Conservation (phyloP, 2,888 invertebrate species). For the Vannuccia rotundouncinata region DNA sequence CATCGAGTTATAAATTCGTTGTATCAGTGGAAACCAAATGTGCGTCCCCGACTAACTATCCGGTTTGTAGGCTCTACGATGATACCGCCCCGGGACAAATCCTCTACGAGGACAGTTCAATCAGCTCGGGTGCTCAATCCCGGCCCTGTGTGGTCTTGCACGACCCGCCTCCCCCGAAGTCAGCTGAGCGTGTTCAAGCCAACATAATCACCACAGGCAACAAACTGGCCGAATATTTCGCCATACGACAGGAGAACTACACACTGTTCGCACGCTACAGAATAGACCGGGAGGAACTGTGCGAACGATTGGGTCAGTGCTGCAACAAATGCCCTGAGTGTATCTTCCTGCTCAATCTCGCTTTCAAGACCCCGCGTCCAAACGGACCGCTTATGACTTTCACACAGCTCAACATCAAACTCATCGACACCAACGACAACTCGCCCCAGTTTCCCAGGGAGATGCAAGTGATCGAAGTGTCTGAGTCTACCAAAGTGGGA, state of each 20-base stretch:
- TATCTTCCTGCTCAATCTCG: neutral
- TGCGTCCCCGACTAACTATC: neutral
- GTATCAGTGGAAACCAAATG: neutral
- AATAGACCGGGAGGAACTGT: constrained; percentile 6
- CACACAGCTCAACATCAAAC: neutral
- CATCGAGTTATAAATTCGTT: neutral
- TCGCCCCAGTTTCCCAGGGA: constrained; percentile 14
- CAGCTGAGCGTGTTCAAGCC: neutral
- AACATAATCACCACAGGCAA: neutral
- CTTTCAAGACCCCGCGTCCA: neutral
- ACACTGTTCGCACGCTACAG: neutral
- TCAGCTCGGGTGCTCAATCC: neutral
- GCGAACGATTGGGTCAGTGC: neutral
- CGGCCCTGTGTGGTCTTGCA: neutral
- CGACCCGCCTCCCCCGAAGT: neutral
- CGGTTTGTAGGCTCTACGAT: neutral
- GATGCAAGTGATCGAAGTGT: constrained; percentile 8
- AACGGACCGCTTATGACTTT: constrained; percentile 14
- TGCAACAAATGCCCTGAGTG: neutral
- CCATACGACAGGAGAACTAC: neutral
- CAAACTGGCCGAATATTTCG: constrained; percentile 7
- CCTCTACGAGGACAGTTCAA: neutral
- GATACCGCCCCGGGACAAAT: neutral
- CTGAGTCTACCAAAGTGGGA: constrained; percentile 27
- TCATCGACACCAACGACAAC: constrained; percentile 33